Conservation (phyloP, 2,113 vertebrate genomes). For the Vulpes lagopus region DNA sequence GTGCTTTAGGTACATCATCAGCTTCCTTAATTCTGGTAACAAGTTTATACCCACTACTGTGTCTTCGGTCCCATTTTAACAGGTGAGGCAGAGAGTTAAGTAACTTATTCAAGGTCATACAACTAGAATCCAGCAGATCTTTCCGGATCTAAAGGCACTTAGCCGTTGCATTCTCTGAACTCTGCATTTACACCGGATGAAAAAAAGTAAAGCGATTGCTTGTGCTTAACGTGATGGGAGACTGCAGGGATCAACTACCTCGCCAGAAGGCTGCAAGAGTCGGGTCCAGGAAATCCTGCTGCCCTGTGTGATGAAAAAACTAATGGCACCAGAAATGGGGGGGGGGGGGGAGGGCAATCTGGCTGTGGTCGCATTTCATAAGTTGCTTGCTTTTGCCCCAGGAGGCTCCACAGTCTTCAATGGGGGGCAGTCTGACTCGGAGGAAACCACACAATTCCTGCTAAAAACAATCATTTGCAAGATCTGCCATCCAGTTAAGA, state of each 20-base stretch:
- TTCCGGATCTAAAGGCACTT: neutral
- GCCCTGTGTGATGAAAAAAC: neutral
- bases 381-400: neutral
- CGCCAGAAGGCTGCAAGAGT: neutral
- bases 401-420: neutral
- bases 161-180: neutral
- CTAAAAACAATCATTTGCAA: constrained; percentile 1
- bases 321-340: neutral
- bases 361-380: neutral
- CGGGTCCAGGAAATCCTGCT: neutral
- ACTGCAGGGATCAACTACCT: neutral
- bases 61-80: constrained; percentile 5
- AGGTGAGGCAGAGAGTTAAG: neutral
- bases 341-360: too few species aligned
- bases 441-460: neutral
- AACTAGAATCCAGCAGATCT: neutral
- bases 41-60: neutral
- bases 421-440: neutral
- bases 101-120: neutral
- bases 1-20: neutral
- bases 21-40: neutral
- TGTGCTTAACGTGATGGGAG: neutral
- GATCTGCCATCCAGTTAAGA: neutral
- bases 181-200: neutral
- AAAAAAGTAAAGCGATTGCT: neutral